phyloP scores from a whole-genome alignment of 2,113 vertebrate species.

The Chionodraco myersi region DNA sequence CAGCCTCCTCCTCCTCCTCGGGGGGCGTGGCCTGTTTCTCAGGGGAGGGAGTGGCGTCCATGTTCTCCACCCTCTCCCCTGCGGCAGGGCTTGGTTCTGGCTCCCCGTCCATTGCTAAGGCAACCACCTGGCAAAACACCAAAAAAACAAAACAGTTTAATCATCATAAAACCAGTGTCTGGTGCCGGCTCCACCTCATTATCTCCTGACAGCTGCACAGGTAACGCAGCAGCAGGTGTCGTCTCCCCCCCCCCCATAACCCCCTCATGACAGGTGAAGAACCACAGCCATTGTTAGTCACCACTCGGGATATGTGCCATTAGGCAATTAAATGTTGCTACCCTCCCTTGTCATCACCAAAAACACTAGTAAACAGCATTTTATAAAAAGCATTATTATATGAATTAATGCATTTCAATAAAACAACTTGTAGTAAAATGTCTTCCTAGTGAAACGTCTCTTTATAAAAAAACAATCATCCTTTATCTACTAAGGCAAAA shows the following conservation, averaged over 20 bases:
- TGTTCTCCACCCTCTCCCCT: conserved; percentile 84
- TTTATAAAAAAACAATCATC: too few relatives aligned
- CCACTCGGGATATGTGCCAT: background rate
- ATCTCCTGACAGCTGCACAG: conserved; percentile 53
- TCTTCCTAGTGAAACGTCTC: too few relatives aligned
- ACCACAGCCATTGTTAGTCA: background rate
- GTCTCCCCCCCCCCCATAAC: conserved; percentile 15
- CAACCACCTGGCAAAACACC: conserved; percentile 82
- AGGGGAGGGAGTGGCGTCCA: conserved; percentile 89
- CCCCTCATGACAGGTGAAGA: background rate
- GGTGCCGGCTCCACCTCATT: background rate
- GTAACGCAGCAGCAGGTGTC: conserved; percentile 62
- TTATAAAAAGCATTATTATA: too few relatives aligned
- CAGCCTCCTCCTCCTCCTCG: conserved; percentile 53
- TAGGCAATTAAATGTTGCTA: too few relatives aligned
- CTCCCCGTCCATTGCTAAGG: conserved; percentile 90
- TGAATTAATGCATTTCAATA: too few relatives aligned
- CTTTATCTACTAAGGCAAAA: too few relatives aligned
- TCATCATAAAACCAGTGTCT: background rate
- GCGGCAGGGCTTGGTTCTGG: conserved; percentile 82
- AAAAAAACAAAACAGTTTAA: conserved; percentile 37
- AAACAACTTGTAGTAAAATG: too few relatives aligned
- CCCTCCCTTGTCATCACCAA: too few relatives aligned
- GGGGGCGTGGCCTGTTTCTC: conserved; percentile 65
- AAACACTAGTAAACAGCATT: too few relatives aligned